Conservation (phyloP, 2,113 vertebrate species). For the Dromiciops gliroides region DNA sequence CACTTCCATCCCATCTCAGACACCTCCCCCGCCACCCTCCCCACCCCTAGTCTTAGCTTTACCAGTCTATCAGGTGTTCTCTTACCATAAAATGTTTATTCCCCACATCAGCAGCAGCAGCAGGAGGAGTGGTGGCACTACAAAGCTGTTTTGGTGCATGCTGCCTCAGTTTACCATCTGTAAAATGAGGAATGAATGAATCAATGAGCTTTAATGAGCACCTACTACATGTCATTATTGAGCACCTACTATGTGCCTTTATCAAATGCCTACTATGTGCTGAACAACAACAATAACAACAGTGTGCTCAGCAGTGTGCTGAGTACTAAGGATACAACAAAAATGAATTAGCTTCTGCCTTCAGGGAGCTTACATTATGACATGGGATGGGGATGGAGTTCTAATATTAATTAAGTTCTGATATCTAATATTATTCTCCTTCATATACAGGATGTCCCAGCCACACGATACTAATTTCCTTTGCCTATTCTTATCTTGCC, state of each 20-base stretch:
- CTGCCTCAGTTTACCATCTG: neutral
- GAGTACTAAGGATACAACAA: neutral
- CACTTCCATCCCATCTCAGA: neutral
- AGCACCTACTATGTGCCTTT: neutral
- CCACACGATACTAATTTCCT: neutral
- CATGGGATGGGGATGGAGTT: neutral
- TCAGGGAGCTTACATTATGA: neutral
- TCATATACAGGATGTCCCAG: neutral
- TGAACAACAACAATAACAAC: no score
- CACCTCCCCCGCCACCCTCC: neutral
- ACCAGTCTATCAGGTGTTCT: neutral
- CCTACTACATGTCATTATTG: no score
- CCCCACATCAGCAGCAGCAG: neutral
- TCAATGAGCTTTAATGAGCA: neutral
- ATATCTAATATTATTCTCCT: neutral
- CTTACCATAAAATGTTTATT: neutral
- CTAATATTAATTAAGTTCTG: neutral
- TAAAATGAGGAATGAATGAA: neutral
- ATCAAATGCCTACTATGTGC: no score
- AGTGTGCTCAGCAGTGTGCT: neutral
- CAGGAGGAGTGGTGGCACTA: no score
- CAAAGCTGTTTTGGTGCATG: neutral
- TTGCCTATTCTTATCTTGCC: neutral
- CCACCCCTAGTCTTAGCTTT: neutral
- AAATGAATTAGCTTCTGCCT: neutral